phyloP scores from a whole-genome alignment of 2,113 vertebrate species.

The Rallus limicola region DNA sequence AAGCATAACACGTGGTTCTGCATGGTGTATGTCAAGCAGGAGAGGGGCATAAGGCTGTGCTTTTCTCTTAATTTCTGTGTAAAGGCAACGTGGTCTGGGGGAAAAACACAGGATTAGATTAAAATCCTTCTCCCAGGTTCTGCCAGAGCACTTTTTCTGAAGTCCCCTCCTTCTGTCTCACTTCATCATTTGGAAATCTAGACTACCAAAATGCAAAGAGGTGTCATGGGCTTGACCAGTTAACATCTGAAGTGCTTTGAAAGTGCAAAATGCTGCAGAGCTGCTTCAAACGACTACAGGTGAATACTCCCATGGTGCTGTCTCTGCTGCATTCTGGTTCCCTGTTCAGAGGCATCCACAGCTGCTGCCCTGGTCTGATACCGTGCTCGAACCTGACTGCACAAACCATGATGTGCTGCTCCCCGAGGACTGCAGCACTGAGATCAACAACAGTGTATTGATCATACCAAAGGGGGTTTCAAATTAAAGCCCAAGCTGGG shows the following conservation, averaged over 20 bases:
- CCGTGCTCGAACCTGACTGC: accelerated
- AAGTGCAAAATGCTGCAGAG: background rate
- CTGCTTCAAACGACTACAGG: background rate
- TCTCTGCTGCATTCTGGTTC: background rate
- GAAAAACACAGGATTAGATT: background rate
- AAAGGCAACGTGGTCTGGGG: background rate
- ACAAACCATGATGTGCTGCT: background rate
- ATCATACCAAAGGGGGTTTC: background rate
- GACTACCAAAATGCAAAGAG: background rate
- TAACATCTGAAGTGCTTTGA: background rate
- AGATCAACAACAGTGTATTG: background rate
- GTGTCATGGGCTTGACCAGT: background rate
- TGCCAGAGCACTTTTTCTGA: background rate
- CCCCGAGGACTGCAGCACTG: background rate
- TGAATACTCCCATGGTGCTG: accelerated
- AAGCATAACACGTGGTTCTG: background rate
- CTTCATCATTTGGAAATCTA: background rate
- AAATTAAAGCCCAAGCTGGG: background rate
- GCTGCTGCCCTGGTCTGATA: background rate
- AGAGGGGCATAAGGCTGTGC: background rate
- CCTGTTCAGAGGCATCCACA: background rate
- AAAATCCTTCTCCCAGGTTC: background rate
- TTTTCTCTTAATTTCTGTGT: background rate
- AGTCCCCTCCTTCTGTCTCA: background rate
- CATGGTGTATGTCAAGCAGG: background rate